Conservation (phyloP, 2,113 vertebrate species). For the Neogale vison region DNA sequence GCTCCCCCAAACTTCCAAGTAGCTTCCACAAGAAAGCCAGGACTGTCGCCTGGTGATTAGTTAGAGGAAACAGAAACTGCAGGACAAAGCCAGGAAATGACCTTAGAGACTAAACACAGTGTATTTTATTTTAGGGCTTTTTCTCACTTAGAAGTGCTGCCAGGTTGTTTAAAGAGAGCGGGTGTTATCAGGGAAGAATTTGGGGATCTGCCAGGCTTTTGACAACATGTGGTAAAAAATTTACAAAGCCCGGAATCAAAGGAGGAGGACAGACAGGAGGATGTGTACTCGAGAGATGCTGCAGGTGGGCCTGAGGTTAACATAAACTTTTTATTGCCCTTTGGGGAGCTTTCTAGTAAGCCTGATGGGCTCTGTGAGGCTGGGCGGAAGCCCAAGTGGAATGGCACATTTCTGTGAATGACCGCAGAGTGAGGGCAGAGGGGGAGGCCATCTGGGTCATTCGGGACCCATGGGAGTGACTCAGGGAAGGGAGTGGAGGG, state of each 20-base stretch:
- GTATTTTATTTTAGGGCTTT: slow-evolving; percentile 78
- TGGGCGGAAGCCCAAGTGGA: not conserved
- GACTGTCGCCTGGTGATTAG: slow-evolving; percentile 71
- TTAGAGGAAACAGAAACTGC: slow-evolving; percentile 78
- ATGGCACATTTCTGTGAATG: slow-evolving; percentile 34
- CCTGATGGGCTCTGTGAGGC: not conserved
- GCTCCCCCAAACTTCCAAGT: slow-evolving; percentile 69
- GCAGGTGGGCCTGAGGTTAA: slow-evolving; percentile 58
- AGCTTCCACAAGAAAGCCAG: slow-evolving; percentile 71
- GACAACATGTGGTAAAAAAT: slow-evolving; percentile 79
- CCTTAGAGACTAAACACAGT: slow-evolving; percentile 75
- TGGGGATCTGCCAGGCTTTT: slow-evolving; percentile 74
- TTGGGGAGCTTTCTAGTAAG: slow-evolving; percentile 60
- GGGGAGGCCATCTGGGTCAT: slow-evolving; percentile 40
- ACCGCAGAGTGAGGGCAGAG: not conserved
- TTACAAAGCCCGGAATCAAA: slow-evolving; percentile 78
- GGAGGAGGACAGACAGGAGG: slow-evolving; percentile 58
- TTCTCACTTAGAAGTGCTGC: slow-evolving; percentile 80
- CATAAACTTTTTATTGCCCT: slow-evolving; percentile 62
- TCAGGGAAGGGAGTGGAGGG: not conserved
- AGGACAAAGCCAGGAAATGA: slow-evolving; percentile 82
- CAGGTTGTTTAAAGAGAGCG: slow-evolving; percentile 77
- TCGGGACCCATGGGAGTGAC: not conserved
- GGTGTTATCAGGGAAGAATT: slow-evolving; percentile 72
- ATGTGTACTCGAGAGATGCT: slow-evolving; percentile 61